These are phyloP conservation scores for Aspidiotus destructor DNA, from an alignment of 2,888 invertebrate species.

Conservation along the genomic window DNA sequence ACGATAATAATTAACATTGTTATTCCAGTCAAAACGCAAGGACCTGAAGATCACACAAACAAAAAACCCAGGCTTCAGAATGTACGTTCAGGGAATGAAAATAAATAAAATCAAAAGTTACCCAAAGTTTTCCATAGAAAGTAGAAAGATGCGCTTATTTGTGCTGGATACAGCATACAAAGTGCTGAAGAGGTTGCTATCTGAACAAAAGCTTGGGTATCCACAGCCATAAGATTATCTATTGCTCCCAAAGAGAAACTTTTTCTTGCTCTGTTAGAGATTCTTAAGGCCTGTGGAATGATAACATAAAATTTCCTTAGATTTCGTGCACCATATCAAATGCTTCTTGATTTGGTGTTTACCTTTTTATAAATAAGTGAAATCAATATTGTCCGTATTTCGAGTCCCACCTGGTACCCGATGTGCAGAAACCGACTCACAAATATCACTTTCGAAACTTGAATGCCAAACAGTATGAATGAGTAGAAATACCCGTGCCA, in stretches of 20 bases:
- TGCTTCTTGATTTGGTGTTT: not conserved
- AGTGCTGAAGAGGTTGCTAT: slow-evolving; percentile 44
- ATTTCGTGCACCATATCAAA: too few relatives aligned
- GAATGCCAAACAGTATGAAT: slow-evolving; percentile 45
- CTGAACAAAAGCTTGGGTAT: slow-evolving; percentile 46
- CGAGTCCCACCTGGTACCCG: slow-evolving; percentile 49
- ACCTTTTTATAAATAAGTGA: slow-evolving; percentile 49
- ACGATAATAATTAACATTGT: slow-evolving; percentile 48
- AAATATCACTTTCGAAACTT: slow-evolving; percentile 47
- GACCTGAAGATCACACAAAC: slow-evolving; percentile 41
- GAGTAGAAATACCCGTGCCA: slow-evolving; percentile 54
- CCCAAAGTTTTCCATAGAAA: slow-evolving; percentile 45
- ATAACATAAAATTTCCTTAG: not conserved
- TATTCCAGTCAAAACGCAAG: slow-evolving; percentile 52
- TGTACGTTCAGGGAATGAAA: too few relatives aligned
- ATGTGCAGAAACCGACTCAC: slow-evolving; percentile 49
- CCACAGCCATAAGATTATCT: slow-evolving; percentile 47
- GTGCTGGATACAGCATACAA: slow-evolving; percentile 47
- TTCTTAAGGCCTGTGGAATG: slow-evolving; percentile 40
- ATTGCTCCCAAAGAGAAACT: slow-evolving; percentile 46
- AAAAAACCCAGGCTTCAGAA: too few relatives aligned
- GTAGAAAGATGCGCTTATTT: slow-evolving; percentile 48
- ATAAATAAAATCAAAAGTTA: slow-evolving; percentile 9
- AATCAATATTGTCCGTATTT: slow-evolving; percentile 47
- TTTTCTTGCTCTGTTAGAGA: slow-evolving; percentile 42